Conservation (phyloP, 2,888 invertebrate genomes). For the Lochmaea capreae region DNA sequence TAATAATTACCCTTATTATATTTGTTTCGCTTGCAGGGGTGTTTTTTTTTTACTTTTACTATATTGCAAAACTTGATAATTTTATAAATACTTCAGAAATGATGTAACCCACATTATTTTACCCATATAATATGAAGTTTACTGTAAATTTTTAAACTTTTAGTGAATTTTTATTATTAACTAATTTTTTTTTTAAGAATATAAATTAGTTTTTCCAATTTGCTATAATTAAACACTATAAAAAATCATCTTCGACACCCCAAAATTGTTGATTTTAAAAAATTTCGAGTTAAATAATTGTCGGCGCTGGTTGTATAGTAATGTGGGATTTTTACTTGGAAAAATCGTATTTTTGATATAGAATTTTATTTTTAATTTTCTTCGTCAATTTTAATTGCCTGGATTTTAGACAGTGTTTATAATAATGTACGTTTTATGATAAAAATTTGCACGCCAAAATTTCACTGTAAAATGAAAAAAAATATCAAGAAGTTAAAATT, state of each 20-base stretch:
- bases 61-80: slow-evolving; percentile 47
- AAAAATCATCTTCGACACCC: too few relatives aligned
- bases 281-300: neutral
- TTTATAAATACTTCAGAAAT: slow-evolving; percentile 41
- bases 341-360: slow-evolving; percentile 29
- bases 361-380: slow-evolving; percentile 43
- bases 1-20: slow-evolving; percentile 53
- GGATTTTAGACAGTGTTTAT: slow-evolving; percentile 53
- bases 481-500: slow-evolving; percentile 37
- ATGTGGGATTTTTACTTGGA: slow-evolving; percentile 42
- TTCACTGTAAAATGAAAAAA: slow-evolving; percentile 47
- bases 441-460: slow-evolving; percentile 52
- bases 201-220: neutral
- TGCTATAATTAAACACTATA: neutral
- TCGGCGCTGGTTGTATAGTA: slow-evolving; percentile 38
- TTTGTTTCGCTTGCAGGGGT: slow-evolving; percentile 60
- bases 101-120: slow-evolving; percentile 36
- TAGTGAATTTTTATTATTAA: slow-evolving; percentile 2
- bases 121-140: slow-evolving; percentile 13
- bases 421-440: slow-evolving; percentile 44
- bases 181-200: neutral
- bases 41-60: slow-evolving; percentile 55
- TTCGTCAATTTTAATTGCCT: slow-evolving; percentile 42
- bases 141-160: neutral
- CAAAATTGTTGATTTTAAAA: neutral